Evolutionary conservation across 2,797 vertebrate species (phyloP), one percentile per base, ranked within the genome.

Genomic region (Hydrophis major): DNA sequence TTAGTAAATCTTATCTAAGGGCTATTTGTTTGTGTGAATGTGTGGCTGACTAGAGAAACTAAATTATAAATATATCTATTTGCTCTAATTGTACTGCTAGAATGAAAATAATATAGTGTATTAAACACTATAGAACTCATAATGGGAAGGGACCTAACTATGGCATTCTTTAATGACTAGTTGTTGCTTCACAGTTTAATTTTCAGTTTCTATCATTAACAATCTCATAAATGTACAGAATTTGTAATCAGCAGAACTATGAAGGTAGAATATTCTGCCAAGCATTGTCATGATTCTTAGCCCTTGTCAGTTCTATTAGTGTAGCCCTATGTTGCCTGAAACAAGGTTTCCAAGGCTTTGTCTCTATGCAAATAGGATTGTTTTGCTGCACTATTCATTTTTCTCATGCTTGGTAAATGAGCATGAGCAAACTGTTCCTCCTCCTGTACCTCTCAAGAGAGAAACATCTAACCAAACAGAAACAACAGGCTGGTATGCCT

Each of bases 401-500:
- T 95, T 95, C 94, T 60, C 42, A 57, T 93, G 83, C 78, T 95
- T 89, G 53, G 92, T 92, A 93, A 94, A 94, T 92, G 92, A 94
- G 87, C 91, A 55, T 55, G 11, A 55, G 53, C 2, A 55, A 55
- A 55, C 89, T 92, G 28, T 94, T 16, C 5, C 92, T 94, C 88
- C 59, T 94, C 94, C 90, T 94, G 22, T 2, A 42, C 63, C 92
- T 97, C 96, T 95, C 95, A 93, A 89, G 95, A 95, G 96, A 95
- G 92, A 93, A 94, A 97, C 97, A 95, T 98, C 97, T 98, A 97
- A 97, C 97, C 97, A 95, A 97, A 53, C 78, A 53, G 94, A 96
- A 97, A 95, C 96, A 97, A 97, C 97, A 95, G 95, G 95, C 94
- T 94, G 94, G 94, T 97, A 96, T 95, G 96, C 95, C 97, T 97